Evolutionary conservation across 1,140 invertebrate species (phyloP).

Genomic region (Drosophila mayri): DNA sequence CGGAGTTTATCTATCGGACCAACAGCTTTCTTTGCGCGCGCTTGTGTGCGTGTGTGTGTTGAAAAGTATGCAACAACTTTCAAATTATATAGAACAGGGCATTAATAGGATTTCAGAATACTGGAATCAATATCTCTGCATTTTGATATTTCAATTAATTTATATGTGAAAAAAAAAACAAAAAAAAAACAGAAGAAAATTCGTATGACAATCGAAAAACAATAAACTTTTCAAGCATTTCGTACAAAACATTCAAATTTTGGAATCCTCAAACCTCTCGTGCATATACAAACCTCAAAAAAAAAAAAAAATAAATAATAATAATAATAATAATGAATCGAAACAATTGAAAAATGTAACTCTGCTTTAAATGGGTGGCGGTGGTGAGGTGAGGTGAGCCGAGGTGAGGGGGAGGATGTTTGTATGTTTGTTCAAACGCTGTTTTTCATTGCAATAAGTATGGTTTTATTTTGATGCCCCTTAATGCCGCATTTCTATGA

Average conservation of each 20-base stretch:
- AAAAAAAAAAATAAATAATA: background rate
- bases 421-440: conserved; percentile 35
- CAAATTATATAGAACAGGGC: conserved; percentile 15
- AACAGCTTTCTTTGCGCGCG: conserved; percentile 8
- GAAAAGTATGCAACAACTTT: conserved; percentile 5
- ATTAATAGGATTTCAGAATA: conserved; percentile 29
- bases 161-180: conserved; percentile 9
- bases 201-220: too few species aligned
- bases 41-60: background rate
- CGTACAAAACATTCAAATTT: conserved; percentile 8
- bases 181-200: conserved; percentile 5
- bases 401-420: conserved; percentile 19
- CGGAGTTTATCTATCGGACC: conserved; percentile 35
- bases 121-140: conserved; percentile 24
- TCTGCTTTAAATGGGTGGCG: conserved; percentile 16
- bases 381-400: background rate
- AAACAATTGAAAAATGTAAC: conserved; percentile 45
- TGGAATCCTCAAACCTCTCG: conserved; percentile 19
- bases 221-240: conserved; percentile 4
- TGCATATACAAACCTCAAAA: conserved; percentile 29
- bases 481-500: conserved; percentile 71
- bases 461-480: conserved; percentile 64
- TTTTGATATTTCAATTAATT: conserved; percentile 14
- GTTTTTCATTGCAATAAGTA: conserved; percentile 33
- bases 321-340: background rate